Evolutionary conservation across 2,113 vertebrate genomes (phyloP).

Genomic region (Anoplopoma fimbria): DNA sequence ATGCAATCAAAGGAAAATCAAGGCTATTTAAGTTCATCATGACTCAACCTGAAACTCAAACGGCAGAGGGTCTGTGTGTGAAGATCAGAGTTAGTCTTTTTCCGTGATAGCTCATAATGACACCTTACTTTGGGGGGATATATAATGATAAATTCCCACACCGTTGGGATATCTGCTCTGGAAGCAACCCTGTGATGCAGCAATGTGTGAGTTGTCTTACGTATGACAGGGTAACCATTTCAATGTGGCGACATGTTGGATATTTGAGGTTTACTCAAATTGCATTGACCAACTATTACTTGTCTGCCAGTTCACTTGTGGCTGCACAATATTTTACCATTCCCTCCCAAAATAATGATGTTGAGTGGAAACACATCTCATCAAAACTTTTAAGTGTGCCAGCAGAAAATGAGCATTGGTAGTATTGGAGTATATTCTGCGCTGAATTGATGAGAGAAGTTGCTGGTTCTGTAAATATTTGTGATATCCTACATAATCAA

Average conservation of each 20-base stretch:
- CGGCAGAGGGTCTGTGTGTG: slow-evolving; percentile 12
- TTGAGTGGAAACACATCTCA: background rate
- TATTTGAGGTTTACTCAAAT: background rate
- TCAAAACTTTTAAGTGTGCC: background rate
- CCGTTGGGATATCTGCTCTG: background rate
- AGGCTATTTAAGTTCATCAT: slow-evolving; percentile 16
- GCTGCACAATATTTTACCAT: background rate
- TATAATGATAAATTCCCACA: background rate
- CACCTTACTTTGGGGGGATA: background rate
- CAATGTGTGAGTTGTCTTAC: background rate
- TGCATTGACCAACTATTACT: background rate
- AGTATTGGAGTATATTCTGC: background rate
- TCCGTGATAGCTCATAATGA: slow-evolving; percentile 1
- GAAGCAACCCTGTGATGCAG: background rate
- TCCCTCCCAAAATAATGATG: background rate
- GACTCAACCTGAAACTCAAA: slow-evolving; percentile 29
- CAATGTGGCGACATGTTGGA: background rate
- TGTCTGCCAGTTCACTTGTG: background rate
- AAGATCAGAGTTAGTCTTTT: slow-evolving; percentile 25
- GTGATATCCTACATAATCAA: background rate
- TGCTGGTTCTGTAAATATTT: background rate
- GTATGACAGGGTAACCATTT: background rate
- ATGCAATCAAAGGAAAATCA: slow-evolving; percentile 64
- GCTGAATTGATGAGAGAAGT: background rate
- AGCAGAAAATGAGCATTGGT: background rate